Conservation (phyloP, 2,888 invertebrate genomes). For the Rotaria macrura region DNA sequence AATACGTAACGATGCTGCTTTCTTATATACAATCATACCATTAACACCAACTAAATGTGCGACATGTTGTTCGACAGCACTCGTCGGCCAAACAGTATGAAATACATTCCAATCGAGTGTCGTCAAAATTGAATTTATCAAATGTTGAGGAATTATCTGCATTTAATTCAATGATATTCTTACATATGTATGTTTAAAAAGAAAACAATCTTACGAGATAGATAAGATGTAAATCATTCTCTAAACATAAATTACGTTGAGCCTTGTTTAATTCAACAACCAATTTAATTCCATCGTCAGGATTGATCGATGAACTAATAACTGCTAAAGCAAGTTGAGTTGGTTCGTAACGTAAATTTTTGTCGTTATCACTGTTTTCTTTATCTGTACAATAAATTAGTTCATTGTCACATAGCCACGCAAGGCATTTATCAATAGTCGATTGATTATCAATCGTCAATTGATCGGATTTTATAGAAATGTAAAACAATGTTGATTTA, state of each 20-base stretch:
- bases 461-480: not conserved
- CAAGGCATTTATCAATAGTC: conserved; percentile 24
- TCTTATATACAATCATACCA: conserved; percentile 63
- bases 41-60: conserved; percentile 75
- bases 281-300: conserved; percentile 76
- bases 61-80: conserved; percentile 68
- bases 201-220: conserved; percentile 62
- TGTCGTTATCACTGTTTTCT: not conserved
- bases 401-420: conserved; percentile 24
- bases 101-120: conserved; percentile 60
- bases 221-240: conserved; percentile 83
- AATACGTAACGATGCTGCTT: conserved; percentile 36
- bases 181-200: not conserved
- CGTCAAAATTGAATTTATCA: conserved; percentile 14
- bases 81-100: conserved; percentile 68
- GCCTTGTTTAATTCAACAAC: conserved; percentile 80
- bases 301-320: conserved; percentile 79
- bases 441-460: not conserved
- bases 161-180: not conserved
- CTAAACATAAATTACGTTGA: conserved; percentile 74
- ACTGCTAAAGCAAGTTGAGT: conserved; percentile 84
- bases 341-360: conserved; percentile 44
- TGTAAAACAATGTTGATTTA: conserved; percentile 1
- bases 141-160: conserved; percentile 47
- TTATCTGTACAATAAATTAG: conserved; percentile 15